A percentile compares a stretch with the other conserved stretches of the same genome.
These are phyloP conservation scores for Macrosoma leucophasiata DNA, from an alignment of 2,888 invertebrate genomes.

Conservation along the genomic window DNA sequence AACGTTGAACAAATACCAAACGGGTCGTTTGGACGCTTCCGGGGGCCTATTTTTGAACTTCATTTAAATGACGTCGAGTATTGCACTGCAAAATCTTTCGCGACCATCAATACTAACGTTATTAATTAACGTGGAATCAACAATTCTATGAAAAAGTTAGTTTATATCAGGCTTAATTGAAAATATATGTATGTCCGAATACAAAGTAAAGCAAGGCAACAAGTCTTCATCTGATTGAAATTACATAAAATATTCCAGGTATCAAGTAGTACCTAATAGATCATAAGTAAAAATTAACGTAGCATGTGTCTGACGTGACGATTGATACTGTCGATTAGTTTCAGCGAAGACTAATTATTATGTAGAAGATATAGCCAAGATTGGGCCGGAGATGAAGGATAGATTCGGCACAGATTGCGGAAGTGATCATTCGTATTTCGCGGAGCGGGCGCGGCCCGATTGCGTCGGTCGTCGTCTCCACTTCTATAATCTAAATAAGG, in stretches of 20 bases:
- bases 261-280: too few relatives aligned
- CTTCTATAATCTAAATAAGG: conserved; percentile 74
- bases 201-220: too few relatives aligned
- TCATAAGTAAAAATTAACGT: too few relatives aligned
- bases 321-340: too few relatives aligned
- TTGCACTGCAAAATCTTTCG: conserved; percentile 53
- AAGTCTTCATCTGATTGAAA: too few relatives aligned
- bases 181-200: too few relatives aligned
- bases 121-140: conserved; percentile 18
- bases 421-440: conserved; percentile 62
- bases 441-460: conserved; percentile 48
- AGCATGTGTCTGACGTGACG: too few relatives aligned
- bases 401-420: conserved; percentile 53
- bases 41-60: conserved; percentile 71
- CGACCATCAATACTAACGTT: conserved; percentile 32
- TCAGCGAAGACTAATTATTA: too few relatives aligned
- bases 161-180: conserved; percentile 7
- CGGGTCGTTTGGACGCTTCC: conserved; percentile 73
- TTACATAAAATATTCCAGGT: too few relatives aligned
- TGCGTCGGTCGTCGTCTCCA: conserved; percentile 63
- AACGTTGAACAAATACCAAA: conserved; percentile 76
- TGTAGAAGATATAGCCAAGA: too few relatives aligned
- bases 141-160: too few relatives aligned
- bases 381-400: conserved; percentile 26
- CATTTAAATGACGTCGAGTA: conserved; percentile 56